A percentile compares a stretch with the other conserved stretches of the same genome.
phyloP scores from a whole-genome alignment of 1,140 invertebrate genomes.

The Lepeophtheirus salmonis region DNA sequence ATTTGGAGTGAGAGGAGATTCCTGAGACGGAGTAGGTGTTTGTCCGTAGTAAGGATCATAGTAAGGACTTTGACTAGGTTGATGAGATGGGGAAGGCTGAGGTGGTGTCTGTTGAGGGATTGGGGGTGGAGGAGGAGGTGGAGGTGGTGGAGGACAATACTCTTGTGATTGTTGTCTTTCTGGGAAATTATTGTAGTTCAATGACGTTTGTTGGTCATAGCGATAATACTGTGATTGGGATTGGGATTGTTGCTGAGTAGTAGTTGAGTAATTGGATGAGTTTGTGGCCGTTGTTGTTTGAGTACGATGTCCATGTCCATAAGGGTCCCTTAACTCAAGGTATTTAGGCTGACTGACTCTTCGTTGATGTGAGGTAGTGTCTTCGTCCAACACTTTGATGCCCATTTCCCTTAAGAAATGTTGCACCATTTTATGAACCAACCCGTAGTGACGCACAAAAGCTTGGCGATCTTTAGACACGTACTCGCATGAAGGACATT shows the following conservation, averaged over 20 bases:
- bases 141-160: not conserved
- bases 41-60: not conserved
- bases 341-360: not conserved
- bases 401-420: conserved; percentile 16
- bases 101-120: not conserved
- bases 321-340: not conserved
- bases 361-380: not conserved
- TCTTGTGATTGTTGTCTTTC: not conserved
- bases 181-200: no score
- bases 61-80: not conserved
- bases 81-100: not conserved
- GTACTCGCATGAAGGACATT: conserved; percentile 11
- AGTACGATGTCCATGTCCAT: not conserved
- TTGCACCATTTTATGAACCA: conserved; percentile 18
- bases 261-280: not conserved
- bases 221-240: not conserved
- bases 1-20: not conserved
- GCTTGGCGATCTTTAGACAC: conserved; percentile 9
- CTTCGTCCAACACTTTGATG: conserved; percentile 9
- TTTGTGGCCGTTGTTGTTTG: no score
- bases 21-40: no score
- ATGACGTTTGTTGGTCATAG: not conserved
- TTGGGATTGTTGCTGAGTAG: no score
- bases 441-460: conserved; percentile 16
- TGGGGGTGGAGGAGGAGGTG: not conserved